Conservation (phyloP, 2,113 vertebrate genomes). For the Poicephalus meyeri region DNA sequence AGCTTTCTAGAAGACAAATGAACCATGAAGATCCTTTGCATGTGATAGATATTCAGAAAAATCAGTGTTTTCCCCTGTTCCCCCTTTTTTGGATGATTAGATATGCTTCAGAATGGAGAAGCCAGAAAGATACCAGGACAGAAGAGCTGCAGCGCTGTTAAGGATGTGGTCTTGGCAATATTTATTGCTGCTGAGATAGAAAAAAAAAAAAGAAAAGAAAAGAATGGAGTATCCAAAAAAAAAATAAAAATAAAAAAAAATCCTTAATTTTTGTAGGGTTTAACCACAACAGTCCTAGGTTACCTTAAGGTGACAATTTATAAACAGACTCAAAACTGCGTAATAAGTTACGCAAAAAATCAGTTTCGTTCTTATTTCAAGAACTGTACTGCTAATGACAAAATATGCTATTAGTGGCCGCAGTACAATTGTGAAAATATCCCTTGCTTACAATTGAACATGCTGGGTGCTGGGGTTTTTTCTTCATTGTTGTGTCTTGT, state of each 20-base stretch:
- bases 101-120: constrained; percentile 66
- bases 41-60: background rate
- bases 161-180: constrained; percentile 18
- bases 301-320: constrained; percentile 65
- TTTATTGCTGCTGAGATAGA: constrained; percentile 32
- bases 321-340: constrained; percentile 68
- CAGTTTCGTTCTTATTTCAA: constrained; percentile 56
- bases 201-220: constrained; percentile 20
- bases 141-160: constrained; percentile 20
- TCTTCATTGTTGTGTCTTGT: constrained; percentile 56
- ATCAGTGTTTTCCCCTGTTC: constrained; percentile 36
- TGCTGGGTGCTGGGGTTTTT: background rate
- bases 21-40: constrained; percentile 15
- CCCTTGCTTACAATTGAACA: constrained; percentile 73
- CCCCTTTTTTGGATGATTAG: constrained; percentile 43
- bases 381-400: constrained; percentile 68
- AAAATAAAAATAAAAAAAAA: background rate
- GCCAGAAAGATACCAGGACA: constrained; percentile 1
- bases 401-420: constrained; percentile 71
- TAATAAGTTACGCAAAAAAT: constrained; percentile 57
- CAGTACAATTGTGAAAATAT: constrained; percentile 73
- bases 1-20: background rate
- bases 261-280: background rate
- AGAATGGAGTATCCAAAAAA: background rate
- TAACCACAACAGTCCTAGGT: constrained; percentile 43